phyloP scores from a whole-genome alignment of 2,797 vertebrate genomes.

The Cichlasoma orientale region DNA sequence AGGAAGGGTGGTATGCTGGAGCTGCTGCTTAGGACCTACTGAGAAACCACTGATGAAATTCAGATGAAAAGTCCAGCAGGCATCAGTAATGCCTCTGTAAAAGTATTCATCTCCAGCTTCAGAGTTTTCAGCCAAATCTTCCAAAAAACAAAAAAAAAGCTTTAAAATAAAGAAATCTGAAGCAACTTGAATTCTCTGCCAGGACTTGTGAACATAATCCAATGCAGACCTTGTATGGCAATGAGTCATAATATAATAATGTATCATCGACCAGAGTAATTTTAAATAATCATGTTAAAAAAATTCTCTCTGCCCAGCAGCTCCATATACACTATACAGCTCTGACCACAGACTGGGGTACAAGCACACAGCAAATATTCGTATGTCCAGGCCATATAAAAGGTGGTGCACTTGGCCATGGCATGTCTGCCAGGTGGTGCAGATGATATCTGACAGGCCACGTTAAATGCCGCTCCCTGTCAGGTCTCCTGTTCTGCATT shows the following conservation, averaged over 20 bases:
- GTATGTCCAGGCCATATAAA: not conserved
- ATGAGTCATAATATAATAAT: too few relatives aligned
- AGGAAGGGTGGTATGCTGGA: slow-evolving; percentile 52
- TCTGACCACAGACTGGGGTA: not conserved
- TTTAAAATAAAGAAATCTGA: not conserved
- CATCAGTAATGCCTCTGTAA: not conserved
- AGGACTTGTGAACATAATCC: not conserved
- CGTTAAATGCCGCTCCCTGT: too few relatives aligned
- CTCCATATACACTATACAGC: not conserved
- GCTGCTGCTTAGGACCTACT: slow-evolving; percentile 21
- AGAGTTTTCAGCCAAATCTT: not conserved
- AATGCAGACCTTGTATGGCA: not conserved
- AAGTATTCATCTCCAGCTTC: not conserved
- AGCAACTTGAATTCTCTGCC: not conserved
- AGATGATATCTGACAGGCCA: slow-evolving; percentile 6
- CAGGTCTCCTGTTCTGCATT: not conserved
- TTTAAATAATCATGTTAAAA: not conserved
- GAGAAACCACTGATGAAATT: not conserved
- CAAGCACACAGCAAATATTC: slow-evolving; percentile 7
- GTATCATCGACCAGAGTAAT: not conserved
- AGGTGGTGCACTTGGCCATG: slow-evolving; percentile 31
- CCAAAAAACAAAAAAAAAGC: not conserved
- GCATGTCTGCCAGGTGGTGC: slow-evolving; percentile 16
- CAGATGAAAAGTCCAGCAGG: not conserved
- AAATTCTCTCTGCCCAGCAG: not conserved